These are phyloP conservation scores for Gorsachius goisagi DNA, from an alignment of 2,113 vertebrate genomes.

Conservation along the genomic window DNA sequence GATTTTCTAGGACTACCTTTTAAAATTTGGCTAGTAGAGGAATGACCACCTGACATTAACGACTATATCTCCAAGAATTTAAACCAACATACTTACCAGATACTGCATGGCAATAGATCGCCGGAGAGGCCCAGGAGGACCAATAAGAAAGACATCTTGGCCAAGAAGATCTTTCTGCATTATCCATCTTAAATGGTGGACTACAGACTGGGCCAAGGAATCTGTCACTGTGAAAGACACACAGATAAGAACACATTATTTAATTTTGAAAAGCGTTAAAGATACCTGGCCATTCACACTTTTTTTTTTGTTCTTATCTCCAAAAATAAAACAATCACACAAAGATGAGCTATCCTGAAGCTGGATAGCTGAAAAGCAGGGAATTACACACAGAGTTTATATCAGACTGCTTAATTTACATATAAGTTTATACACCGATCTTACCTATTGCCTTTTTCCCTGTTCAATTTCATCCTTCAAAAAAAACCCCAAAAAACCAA, in stretches of 20 bases:
- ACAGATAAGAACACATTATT: not conserved
- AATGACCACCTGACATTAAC: not conserved
- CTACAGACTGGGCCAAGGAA: conserved; percentile 81
- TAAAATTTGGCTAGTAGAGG: not conserved
- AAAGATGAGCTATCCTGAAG: not conserved
- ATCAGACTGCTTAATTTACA: not conserved
- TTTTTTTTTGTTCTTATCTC: not conserved
- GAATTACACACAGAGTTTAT: not conserved
- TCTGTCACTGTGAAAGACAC: conserved; percentile 80
- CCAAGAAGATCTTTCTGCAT: conserved; percentile 98
- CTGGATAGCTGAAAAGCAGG: not conserved
- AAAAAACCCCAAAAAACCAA: not conserved
- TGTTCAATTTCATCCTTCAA: not conserved
- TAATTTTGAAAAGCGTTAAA: not conserved
- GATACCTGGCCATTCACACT: not conserved
- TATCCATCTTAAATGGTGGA: conserved; percentile 94
- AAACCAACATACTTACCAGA: conserved; percentile 77
- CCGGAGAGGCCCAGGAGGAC: conserved; percentile 92
- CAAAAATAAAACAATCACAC: not conserved
- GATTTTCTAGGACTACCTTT: not conserved
- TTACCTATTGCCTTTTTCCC: not conserved
- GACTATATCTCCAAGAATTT: not conserved
- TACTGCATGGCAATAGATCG: conserved; percentile 98
- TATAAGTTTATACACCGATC: not conserved
- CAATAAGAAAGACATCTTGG: conserved; percentile 96